These are phyloP conservation scores for Lophius piscatorius DNA, from an alignment of 2,113 vertebrate species.

Conservation along the genomic window DNA sequence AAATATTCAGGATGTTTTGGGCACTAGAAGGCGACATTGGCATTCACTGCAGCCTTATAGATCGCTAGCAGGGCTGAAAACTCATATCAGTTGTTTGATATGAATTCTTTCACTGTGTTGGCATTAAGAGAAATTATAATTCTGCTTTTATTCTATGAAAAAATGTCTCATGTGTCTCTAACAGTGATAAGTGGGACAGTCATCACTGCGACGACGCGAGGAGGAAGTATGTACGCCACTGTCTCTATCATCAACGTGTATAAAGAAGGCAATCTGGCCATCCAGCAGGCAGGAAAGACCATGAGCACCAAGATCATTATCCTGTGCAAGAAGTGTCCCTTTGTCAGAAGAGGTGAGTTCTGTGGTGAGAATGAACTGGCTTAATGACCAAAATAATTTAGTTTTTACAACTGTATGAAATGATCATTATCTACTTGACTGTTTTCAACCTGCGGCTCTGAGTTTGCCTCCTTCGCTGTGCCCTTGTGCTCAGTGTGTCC, in stretches of 20 bases:
- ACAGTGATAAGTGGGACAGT: constrained; percentile 92
- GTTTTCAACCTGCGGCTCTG: constrained; percentile 64
- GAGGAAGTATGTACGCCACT: constrained; percentile 89
- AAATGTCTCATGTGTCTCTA: constrained; percentile 25
- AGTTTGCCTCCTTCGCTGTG: constrained; percentile 64
- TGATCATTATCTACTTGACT: constrained; percentile 28
- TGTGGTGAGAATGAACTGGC: neutral
- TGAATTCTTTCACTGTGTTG: too few relatives aligned
- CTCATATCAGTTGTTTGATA: too few relatives aligned
- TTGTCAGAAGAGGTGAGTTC: constrained; percentile 90
- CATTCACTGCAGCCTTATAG: too few relatives aligned
- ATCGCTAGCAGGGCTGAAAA: too few relatives aligned
- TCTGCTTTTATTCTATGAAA: too few relatives aligned
- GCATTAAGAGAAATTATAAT: too few relatives aligned
- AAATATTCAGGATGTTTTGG: too few relatives aligned
- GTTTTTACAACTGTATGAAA: neutral
- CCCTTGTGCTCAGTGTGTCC: constrained; percentile 13
- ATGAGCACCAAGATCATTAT: constrained; percentile 94
- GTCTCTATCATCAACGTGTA: constrained; percentile 94
- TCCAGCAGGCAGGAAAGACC: constrained; percentile 95
- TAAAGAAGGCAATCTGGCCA: constrained; percentile 91
- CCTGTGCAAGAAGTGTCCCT: constrained; percentile 94
- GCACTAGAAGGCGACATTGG: too few relatives aligned
- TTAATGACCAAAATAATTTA: neutral
- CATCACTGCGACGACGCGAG: constrained; percentile 83